Evolutionary conservation across 2,888 invertebrate species (phyloP), one percentile per base, ranked within the genome.

Genomic region (Pycnomerus fuliginosus): DNA sequence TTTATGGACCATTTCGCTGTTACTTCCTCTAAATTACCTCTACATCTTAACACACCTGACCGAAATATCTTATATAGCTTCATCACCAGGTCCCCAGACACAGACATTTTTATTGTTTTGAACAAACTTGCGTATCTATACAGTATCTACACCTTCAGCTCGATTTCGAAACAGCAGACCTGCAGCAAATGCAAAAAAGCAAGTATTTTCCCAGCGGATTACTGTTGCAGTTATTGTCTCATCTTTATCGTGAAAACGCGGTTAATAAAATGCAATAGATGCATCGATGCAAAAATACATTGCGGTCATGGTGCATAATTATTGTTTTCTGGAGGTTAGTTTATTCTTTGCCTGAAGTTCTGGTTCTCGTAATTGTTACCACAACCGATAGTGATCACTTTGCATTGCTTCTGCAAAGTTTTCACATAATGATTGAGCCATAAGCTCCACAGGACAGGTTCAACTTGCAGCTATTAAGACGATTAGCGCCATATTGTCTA

Each of bases 401-500:
- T 33, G 27, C 25, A 30, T 30, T 40, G 14, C 33, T 27, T 11
- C n/a, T 20, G 24, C 8, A 31, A 34, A 43, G 20, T 36, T 36
- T 43, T 43, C 42, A 30, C 42, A 22, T 35, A 28, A 30, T 35
- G 42, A 36, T 43, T 43, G 36, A 43, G 31, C 25, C 29, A 14
- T 24, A 25, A 43, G 33, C 16, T 33, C 30, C 16, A 25, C 22
- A 22, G 29, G 23, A 24, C 13, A 23, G 27, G 24, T 20, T 14
- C 28, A 31, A 28, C 28, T 34, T 41, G 27, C 31, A 27, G 37
- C 38, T 44, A 37, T 44, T 52, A 52, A 52, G 35, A 44, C 47
- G 44, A 50, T 52, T 52, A 50, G 52, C 42, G 47, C 46, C 43
- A 44, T 47, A 52, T 52, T 52, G 52, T 52, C 52, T 52, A 47